Base-by-base conservation (phyloP, 2,113 vertebrate genomes). In the Paradisaea rubra region DNA sequence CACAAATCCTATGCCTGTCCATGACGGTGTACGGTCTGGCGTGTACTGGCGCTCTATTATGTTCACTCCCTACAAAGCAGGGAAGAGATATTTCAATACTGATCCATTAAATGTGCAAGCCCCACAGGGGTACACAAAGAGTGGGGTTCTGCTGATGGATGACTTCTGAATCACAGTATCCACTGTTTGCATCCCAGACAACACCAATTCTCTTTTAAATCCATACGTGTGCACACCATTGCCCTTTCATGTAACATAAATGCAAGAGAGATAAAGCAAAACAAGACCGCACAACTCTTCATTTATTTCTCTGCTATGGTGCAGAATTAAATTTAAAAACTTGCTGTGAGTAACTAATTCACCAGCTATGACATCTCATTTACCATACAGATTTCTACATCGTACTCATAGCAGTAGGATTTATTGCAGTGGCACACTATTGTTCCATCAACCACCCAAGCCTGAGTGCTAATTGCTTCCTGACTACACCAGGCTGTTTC, bases 1-100 rank as follows among this genome's bases (percentile, higher is more conserved):
- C 85, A 98, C 99, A 33, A 99, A 98, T 37, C 99, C 99, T 5
- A 98, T 92, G 89, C 99, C 99, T 12, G 99, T 99, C 99, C 99
- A 99, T 11, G 99, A 99, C 0, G 99, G 99, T 20, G 93, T 98
- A 47, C 98, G 98, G 92, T 99, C 98, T 15, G 98, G 98, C 2
- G 98, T 98, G 80, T 98, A 98, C 28, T 98, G 98, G 47, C 99
- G 98, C 20, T 98, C 98, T 60, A 99, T 96, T 59, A 99, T 78
- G 1, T 80, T 98, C 82, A 99, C 98, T 30, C 98, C 99, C 99
- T 99, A 61, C 37, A 81, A 71, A 87, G 63, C 33, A 28, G 7
- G 13, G 19, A 73, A 53, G 39, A 68, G 66, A 33, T 14, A 79
- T 47, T 84, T 78, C 50, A 76, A 14, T 19, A 60, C 20, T 11